Evolutionary conservation across 2,888 invertebrate genomes (phyloP), one percentile per base, ranked within the genome.

Genomic region (Cataglyphis cursor): DNA sequence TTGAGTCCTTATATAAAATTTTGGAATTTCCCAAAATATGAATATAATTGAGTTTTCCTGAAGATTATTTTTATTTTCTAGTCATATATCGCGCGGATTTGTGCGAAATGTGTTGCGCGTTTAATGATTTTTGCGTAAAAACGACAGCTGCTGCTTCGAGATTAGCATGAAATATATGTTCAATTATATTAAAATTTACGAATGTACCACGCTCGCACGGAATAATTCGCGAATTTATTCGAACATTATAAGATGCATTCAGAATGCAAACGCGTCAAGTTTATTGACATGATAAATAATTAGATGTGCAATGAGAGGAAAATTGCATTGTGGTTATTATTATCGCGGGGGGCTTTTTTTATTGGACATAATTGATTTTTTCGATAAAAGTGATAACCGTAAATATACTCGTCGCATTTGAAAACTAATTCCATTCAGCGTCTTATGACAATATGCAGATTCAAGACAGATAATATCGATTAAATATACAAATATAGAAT

Each of bases 221-320:
- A 78, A 78, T 73, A 78, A 78, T 78, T 72, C 73, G 72, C 18
- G 44, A 78, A 78, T 72, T 72, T 78, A 59, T 78, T 78, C 73
- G 12, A 78, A 72, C 28, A 24, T 72, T 59, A 72, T 78, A 78
- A 78, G 76, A 38, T 41, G 76, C 54, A 15, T 12, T 41, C n/a
- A 44, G 44, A 70, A 59, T 59, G 78, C 72, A 78, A 78, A 78
- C 78, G 21, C 31, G 57, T 68, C 24, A 38, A 28, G 21, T 68
- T 76, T 24, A 24, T 35, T 59, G 44, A 54, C 73, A 35, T 24
- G 35, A 72, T 18, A 72, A 59, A 24, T 72, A 72, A 78, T 72
- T 72, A 78, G 78, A 72, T 70, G 57, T 18, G 44, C 35, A 28
- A 62, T 72, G 35, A 78, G 21, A 18, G 73, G 35, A 15, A 78